phyloP scores from a whole-genome alignment of 2,113 vertebrate genomes.

The Marcusenius ussheri region DNA sequence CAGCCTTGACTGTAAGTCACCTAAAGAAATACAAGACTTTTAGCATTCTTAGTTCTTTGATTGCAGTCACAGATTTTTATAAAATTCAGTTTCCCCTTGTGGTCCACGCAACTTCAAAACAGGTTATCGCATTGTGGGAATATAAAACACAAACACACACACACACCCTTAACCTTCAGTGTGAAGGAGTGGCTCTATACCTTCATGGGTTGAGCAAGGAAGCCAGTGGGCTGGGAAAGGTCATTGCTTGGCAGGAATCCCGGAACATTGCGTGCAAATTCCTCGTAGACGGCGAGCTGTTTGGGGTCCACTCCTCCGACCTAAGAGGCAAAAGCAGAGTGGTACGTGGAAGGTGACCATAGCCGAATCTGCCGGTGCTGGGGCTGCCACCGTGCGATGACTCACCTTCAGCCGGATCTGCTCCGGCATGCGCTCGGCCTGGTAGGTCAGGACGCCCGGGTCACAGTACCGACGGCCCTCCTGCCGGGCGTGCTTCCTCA shows the following conservation, averaged over 20 bases:
- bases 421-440: conserved; percentile 96
- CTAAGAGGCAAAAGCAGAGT: conserved; percentile 44
- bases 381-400: neutral
- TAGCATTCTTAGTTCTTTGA: neutral
- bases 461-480: conserved; percentile 96
- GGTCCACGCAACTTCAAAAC: neutral
- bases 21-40: neutral
- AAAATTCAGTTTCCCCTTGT: neutral
- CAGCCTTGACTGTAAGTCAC: neutral
- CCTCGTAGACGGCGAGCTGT: conserved; percentile 96
- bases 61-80: neutral
- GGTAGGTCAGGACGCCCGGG: conserved; percentile 92
- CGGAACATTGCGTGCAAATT: conserved; percentile 96
- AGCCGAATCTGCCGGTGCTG: no score
- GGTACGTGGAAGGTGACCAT: neutral
- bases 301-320: conserved; percentile 98
- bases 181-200: conserved; percentile 46
- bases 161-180: neutral
- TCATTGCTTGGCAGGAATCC: conserved; percentile 96
- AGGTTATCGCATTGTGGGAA: neutral
- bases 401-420: conserved; percentile 91
- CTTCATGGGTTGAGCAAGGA: conserved; percentile 98
- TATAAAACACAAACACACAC: neutral
- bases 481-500: conserved; percentile 93
- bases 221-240: conserved; percentile 92